Evolutionary conservation across 2,113 vertebrate species (phyloP).

Genomic region (Desmodus rotundus): DNA sequence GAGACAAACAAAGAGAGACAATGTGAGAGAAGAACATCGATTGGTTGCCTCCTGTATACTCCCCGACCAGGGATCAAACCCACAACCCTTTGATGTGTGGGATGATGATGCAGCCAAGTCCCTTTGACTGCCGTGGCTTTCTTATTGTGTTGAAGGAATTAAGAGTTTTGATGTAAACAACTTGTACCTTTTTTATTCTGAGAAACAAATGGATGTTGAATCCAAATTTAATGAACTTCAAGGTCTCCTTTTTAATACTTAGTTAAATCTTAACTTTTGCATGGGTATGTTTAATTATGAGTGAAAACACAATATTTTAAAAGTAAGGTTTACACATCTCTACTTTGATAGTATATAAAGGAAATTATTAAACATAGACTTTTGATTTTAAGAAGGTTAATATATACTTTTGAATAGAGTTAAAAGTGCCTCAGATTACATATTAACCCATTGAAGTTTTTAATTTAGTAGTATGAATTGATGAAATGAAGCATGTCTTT

Average conservation of each 20-base stretch:
- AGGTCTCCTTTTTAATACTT: neutral
- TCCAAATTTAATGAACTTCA: neutral
- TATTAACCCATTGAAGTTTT: neutral
- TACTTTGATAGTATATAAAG: neutral
- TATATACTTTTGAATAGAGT: neutral
- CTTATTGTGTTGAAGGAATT: neutral
- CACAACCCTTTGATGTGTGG: too few relatives aligned
- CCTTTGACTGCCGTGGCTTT: neutral
- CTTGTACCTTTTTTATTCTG: neutral
- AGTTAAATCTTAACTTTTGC: neutral
- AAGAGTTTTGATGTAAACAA: neutral
- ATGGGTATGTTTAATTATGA: neutral
- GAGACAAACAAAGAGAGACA: too few relatives aligned
- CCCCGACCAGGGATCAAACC: too few relatives aligned
- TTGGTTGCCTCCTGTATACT: too few relatives aligned
- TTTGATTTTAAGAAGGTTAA: neutral
- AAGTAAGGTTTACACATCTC: neutral
- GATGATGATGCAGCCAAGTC: neutral
- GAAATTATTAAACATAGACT: neutral
- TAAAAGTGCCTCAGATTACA: constrained; percentile 1
- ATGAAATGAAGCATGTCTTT: neutral
- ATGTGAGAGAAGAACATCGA: too few relatives aligned
- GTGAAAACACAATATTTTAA: neutral
- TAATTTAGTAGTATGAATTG: neutral
- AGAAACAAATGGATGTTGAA: neutral